Base-by-base conservation (phyloP, 2,888 invertebrate species). In the Ophonus ardosiacus region DNA sequence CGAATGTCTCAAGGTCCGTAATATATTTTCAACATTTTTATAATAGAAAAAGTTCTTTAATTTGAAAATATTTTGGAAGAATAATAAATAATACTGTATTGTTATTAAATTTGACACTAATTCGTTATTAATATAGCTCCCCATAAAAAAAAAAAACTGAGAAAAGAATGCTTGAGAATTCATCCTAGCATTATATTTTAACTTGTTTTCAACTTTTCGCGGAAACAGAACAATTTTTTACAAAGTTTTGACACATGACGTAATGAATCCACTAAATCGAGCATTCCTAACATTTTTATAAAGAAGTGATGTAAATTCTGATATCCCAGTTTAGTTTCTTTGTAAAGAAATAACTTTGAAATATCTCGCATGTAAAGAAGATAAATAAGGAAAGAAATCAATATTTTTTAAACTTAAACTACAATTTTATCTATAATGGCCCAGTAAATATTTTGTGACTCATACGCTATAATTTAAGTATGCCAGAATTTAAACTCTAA, bases 181-280 rank as follows among this genome's bases (percentile, higher is more conserved):
- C n/a, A 24, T 18, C 21, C 63, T 24, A 63, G 63, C 24, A 10
- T 59, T 59, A 59, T 59, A 59, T 63, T 63, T 63, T 17, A 63
- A 18, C 63, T 63, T 63, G 24, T 63, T 63, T 63, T 63, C 63
- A 63, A 63, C 63, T 63, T 63, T 63, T 5, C 63, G 63, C 21
- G 18, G 24, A 59, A 59, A 59, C 59, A 59, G 59, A 24, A 63
- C 18, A 63, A 63, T 63, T 63, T 63, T 63, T 63, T 63, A 63
- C 63, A 63, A 63, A 63, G 63, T 63, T 63, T 63, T 63, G 63
- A 63, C 63, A 63, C 63, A 63, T 63, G 63, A 63, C 63, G 63
- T 63, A 63, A 63, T 63, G 63, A 63, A 63, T 63, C 18, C 18
- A 63, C 21, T 63, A 63, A 63, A 63, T 63, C 24, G 63, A 63